Base-by-base conservation (phyloP, 2,113 vertebrate genomes). In the Hydrochoerus hydrochaeris region DNA sequence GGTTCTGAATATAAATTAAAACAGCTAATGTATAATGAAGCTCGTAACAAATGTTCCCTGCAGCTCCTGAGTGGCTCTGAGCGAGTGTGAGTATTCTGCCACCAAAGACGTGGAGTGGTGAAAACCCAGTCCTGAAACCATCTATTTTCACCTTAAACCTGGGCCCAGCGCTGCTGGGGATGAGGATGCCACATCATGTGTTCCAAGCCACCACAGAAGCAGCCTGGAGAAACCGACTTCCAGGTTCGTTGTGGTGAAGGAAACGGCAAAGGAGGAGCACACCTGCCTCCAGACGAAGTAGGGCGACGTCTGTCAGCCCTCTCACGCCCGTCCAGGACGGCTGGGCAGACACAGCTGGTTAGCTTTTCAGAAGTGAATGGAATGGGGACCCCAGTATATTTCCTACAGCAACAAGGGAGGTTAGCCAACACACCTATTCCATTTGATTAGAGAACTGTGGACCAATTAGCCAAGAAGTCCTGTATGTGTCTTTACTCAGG, bases 1-100 rank as follows among this genome's bases (percentile, higher is more conserved):
- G 65, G 22, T 28, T 77, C 87, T 30, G 38, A 22, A 14, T n/a
- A 60, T 57, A 52, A 87, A 88, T 90, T 60, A 96, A 84, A 91
- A 78, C 20, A 87, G 82, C 41, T 63, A 67, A 67, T 77, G 49
- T n/a, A 58, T 62, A 26, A 41, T 38, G 75, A 88, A 49, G 7
- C 57, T 82, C 62, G 28, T 65, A 67, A 35, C 3, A 58, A 73
- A 49, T 65, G 30, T 71, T 88, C 77, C 7, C 35, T 81, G 13
- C n/a, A 84, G 60, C 67, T 77, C 35, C 62, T 52, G 71, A 58
- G 5, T 86, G 41, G 10, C 17, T 69, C 28, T 92, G 60, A 75
- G 41, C 32, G 5, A 85, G 80, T 89, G 49, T 62, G 71, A 54
- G 41, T 52, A 12, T 63, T 26, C 38, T 65, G 20, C 19, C 58